Percentiles rank a stretch among this genome's conserved stretches.
Evolutionary conservation across 2,797 vertebrate genomes (phyloP).

Genomic region (Cossypha polioptera): DNA sequence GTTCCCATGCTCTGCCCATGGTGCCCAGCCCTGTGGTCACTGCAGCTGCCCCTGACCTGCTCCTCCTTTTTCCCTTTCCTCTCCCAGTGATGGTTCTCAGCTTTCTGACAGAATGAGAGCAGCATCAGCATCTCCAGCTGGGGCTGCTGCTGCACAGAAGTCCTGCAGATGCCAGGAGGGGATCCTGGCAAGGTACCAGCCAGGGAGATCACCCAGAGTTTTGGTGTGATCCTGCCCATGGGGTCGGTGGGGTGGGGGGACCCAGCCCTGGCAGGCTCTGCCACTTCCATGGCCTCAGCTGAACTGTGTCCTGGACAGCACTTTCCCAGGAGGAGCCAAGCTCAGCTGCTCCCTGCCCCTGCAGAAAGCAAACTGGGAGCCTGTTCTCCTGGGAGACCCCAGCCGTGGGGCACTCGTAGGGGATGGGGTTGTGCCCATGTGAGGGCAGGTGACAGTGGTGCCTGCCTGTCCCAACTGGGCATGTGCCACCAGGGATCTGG

Average conservation of each 20-base stretch:
- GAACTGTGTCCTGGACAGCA: not conserved
- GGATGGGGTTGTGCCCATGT: rapidly evolving
- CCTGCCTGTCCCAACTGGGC: not conserved
- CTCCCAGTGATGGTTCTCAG: not conserved
- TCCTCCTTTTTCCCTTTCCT: not conserved
- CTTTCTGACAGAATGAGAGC: not conserved
- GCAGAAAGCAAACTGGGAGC: not conserved
- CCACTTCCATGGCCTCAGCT: rapidly evolving
- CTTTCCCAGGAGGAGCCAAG: not conserved
- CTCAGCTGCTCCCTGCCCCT: not conserved
- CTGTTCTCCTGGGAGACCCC: not conserved
- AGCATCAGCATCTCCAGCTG: not conserved
- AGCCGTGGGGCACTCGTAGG: rapidly evolving
- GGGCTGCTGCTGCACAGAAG: not conserved
- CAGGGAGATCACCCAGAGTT: not conserved
- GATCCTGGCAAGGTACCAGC: not conserved
- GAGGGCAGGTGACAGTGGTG: not conserved
- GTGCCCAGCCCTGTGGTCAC: not conserved
- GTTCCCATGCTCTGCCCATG: rapidly evolving
- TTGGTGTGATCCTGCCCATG: rapidly evolving
- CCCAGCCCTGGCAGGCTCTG: not conserved
- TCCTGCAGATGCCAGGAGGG: not conserved
- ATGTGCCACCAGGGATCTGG: rapidly evolving
- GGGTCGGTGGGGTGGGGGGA: rapidly evolving
- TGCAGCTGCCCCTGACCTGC: not conserved